These are phyloP conservation scores for Podarcis lilfordi DNA, from an alignment of 2,797 vertebrate genomes.

Conservation along the genomic window DNA sequence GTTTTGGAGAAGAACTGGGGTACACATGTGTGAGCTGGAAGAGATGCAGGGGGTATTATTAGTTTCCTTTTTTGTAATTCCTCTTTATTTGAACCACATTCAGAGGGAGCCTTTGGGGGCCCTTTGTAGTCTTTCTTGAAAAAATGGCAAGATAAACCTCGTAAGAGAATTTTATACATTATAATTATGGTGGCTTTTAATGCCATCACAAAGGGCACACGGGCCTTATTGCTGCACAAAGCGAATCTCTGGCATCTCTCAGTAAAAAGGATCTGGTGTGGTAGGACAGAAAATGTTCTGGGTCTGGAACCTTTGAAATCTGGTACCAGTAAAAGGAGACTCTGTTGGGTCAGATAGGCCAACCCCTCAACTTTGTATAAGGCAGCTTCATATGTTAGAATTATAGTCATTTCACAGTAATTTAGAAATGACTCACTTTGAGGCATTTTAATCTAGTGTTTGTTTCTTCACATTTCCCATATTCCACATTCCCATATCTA, in stretches of 20 bases:
- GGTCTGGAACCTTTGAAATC: not conserved
- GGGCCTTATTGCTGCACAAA: not conserved
- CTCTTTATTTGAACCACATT: conserved; percentile 58
- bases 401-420: not conserved
- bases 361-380: not conserved
- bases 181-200: conserved; percentile 10
- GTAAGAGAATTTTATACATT: conserved; percentile 12
- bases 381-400: not conserved
- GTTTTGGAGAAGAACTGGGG: conserved; percentile 70
- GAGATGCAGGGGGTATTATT: conserved; percentile 66
- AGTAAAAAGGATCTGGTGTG: not conserved
- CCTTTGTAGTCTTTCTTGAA: conserved; percentile 15
- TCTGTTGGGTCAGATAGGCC: not conserved
- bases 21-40: conserved; percentile 63
- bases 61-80: conserved; percentile 68
- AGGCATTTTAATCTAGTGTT: not conserved
- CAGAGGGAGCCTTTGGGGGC: conserved; percentile 14
- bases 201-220: conserved; percentile 5
- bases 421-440: not conserved
- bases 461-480: not conserved
- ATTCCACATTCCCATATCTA: not conserved
- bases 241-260: not conserved
- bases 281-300: not conserved
- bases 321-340: not conserved
- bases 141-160: conserved; percentile 20